Evolutionary conservation across 2,797 vertebrate species (phyloP).

Genomic region (Coilia nasus): DNA sequence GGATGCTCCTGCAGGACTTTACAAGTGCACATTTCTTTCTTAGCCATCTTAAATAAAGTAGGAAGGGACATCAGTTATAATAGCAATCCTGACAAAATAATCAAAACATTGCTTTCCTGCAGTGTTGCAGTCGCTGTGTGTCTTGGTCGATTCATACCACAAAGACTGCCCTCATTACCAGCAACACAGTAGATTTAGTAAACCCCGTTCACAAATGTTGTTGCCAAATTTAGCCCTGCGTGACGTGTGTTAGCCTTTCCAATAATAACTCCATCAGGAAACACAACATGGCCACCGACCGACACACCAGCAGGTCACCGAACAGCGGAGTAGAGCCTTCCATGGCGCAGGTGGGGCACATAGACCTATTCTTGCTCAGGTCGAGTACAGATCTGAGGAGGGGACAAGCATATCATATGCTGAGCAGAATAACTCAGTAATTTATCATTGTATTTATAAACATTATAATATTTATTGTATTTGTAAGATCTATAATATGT

Average conservation of each 20-base stretch:
- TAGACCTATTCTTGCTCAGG: background rate
- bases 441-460: constrained; percentile 77
- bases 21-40: no score
- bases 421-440: constrained; percentile 63
- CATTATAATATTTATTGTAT: no score
- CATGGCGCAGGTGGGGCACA: background rate
- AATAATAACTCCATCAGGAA: background rate
- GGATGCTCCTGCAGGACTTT: no score
- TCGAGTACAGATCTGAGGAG: background rate
- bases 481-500: no score
- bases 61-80: no score
- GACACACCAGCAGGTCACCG: background rate
- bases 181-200: background rate
- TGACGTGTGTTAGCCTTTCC: background rate
- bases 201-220: background rate
- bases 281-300: background rate
- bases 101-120: no score
- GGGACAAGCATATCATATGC: background rate
- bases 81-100: no score
- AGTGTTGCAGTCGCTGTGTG: no score
- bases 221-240: background rate
- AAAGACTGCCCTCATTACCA: background rate
- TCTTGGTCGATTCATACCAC: background rate
- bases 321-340: background rate
- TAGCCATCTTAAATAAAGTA: no score